Evolutionary conservation across 2,113 vertebrate species (phyloP), one percentile per base, ranked within the genome.

Genomic region (Mobula birostris): DNA sequence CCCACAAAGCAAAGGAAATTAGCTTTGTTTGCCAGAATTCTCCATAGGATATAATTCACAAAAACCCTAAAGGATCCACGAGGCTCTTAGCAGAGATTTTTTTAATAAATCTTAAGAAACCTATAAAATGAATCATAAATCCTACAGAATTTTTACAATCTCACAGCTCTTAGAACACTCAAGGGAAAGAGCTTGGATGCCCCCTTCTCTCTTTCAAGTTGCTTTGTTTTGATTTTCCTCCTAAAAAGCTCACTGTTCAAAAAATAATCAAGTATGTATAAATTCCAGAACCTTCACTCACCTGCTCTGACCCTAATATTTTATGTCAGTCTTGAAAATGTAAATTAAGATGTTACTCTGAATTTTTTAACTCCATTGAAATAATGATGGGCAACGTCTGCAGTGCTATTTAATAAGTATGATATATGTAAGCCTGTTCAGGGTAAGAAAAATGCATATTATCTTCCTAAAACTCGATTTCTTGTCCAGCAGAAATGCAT

Each of bases 91-190:
- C 90, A 92, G 36, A 72, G 68, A 72, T 92, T 74, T 74, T 66
- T 40, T 48, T 27, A 82, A 93, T 93, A 93, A 93, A 93, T 93
- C 27, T 70, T 74, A 76, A 74, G 72, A 93, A 93, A 93, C 70
- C 32, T 93, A 93, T 93, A 93, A 93, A 93, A 93, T 93, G 91
- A 93, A 93, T 76, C 91, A 56, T 93, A 93, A 93, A 93, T 93
- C 91, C 70, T 93, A 93, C 91, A 76, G 70, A 48, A 93, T 74
- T 93, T 92, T 93, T 93, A 93, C 91, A 93, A 93, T 93, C 91
- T 74, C 91, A 74, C 29, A 93, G 91, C 70, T 68, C 70, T 74
- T 74, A 93, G 70, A 93, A 93, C 40, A 93, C 91, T 5, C 91
- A 74, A 48, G 91, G 70, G 91, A 93, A 36, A 0, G 27, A 90